Evolutionary conservation across 2,888 invertebrate genomes (phyloP).

Genomic region (Ceratothoa steindachneri): DNA sequence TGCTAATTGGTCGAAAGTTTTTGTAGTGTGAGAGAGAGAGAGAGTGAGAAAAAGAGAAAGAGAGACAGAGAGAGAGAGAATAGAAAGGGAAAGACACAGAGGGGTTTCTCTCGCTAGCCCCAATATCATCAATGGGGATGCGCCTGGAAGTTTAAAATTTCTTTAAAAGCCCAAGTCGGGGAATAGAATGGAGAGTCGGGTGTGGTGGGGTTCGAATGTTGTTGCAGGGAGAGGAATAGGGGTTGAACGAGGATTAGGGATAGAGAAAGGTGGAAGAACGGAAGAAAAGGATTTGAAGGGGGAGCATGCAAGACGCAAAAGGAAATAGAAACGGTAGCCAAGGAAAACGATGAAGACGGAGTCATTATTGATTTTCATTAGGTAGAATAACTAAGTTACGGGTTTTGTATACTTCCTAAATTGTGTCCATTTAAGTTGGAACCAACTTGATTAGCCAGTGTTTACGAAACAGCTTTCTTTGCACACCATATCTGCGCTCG

Average conservation of each 20-base stretch:
- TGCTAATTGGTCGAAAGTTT: conserved; percentile 4
- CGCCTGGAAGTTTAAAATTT: not conserved
- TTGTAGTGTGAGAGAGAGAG: not conserved
- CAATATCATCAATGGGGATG: not conserved
- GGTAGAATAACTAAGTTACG: conserved; percentile 3
- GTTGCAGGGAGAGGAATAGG: not conserved
- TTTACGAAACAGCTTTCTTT: not conserved
- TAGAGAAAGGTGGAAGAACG: not conserved
- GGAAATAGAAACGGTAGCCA: not conserved
- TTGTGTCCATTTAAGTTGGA: conserved; percentile 5
- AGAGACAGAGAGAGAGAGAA: too few relatives aligned
- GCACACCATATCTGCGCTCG: not conserved
- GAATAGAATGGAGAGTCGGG: too few relatives aligned
- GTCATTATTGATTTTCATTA: not conserved
- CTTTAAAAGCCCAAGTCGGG: conserved; percentile 1
- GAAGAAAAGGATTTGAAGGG: not conserved
- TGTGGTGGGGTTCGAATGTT: not conserved
- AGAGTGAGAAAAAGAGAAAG: not conserved
- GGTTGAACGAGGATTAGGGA: not conserved
- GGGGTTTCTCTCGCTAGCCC: too few relatives aligned
- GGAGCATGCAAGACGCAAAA: not conserved
- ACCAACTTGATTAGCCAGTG: not conserved
- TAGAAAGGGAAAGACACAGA: too few relatives aligned
- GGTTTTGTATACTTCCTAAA: conserved; percentile 8
- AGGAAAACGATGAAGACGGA: not conserved